A percentile compares a stretch with the other conserved stretches of the same genome.
Evolutionary conservation across 2,113 vertebrate genomes (phyloP).

Genomic region (Antechinus stuartii): DNA sequence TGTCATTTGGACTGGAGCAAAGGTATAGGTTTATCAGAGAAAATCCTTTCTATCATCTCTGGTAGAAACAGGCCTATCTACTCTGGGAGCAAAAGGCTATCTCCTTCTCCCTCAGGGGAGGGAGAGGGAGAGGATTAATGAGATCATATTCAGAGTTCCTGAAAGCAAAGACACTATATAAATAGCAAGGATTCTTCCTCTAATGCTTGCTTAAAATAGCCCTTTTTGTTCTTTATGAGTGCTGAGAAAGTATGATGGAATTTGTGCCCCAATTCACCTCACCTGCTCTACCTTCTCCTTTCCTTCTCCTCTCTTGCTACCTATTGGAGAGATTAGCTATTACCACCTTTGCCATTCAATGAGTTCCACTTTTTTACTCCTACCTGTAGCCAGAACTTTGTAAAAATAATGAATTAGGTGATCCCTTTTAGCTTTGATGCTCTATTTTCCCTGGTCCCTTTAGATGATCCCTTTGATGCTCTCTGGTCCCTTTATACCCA

Average conservation of each 20-base stretch:
- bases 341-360: background rate
- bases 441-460: background rate
- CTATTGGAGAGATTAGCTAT: background rate
- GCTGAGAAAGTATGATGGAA: background rate
- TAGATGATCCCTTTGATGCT: background rate
- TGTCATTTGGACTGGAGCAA: constrained; percentile 66
- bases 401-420: background rate
- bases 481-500: background rate
- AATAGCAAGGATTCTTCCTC: background rate
- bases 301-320: background rate
- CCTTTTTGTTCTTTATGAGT: background rate
- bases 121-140: background rate
- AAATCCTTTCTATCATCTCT: constrained; percentile 10
- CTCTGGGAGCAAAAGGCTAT: background rate
- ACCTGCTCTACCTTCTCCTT: background rate
- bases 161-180: constrained; percentile 34
- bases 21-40: constrained; percentile 26
- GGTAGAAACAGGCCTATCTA: background rate
- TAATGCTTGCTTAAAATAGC: background rate
- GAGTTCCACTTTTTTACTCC: background rate
- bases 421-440: background rate
- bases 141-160: background rate
- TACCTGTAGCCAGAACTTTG: background rate
- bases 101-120: background rate
- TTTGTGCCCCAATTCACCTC: background rate